A percentile compares a stretch with the other conserved stretches of the same genome.
Evolutionary conservation across 2,113 vertebrate genomes (phyloP).

Genomic region (Shinisaurus crocodilurus): DNA sequence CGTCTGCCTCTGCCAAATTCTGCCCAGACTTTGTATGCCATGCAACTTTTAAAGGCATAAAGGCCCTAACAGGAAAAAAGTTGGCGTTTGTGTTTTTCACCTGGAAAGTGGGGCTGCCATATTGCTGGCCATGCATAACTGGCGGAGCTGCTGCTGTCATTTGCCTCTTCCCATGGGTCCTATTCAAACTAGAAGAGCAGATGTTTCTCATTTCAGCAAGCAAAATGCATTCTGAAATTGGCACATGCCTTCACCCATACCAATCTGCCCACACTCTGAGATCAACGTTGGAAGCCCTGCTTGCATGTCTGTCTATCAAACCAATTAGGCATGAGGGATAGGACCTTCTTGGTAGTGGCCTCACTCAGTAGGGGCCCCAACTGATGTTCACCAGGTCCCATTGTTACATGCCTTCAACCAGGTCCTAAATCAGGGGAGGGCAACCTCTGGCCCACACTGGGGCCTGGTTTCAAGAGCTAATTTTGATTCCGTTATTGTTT

Average conservation of each 20-base stretch:
- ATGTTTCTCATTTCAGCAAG: neutral
- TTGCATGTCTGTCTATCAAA: too few relatives aligned
- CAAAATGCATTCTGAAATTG: neutral
- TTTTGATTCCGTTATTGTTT: too few relatives aligned
- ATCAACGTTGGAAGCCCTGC: too few relatives aligned
- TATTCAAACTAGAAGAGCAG: neutral
- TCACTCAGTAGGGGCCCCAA: too few relatives aligned
- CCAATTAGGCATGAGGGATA: too few relatives aligned
- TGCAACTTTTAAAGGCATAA: neutral
- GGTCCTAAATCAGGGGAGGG: too few relatives aligned
- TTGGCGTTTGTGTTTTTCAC: neutral
- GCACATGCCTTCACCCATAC: neutral
- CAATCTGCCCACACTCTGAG: too few relatives aligned
- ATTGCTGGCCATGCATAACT: neutral
- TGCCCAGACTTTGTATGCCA: neutral
- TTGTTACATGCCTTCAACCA: too few relatives aligned
- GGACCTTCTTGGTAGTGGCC: too few relatives aligned
- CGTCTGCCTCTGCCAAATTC: neutral
- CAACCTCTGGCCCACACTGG: too few relatives aligned
- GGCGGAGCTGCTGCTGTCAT: neutral
- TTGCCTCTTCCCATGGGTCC: neutral
- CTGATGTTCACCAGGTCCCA: too few relatives aligned
- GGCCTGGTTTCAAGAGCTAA: neutral
- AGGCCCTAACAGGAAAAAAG: neutral
- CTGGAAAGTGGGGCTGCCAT: neutral